Evolutionary conservation across 2,888 invertebrate genomes (phyloP).

Genomic region (Girardia tigrina): DNA sequence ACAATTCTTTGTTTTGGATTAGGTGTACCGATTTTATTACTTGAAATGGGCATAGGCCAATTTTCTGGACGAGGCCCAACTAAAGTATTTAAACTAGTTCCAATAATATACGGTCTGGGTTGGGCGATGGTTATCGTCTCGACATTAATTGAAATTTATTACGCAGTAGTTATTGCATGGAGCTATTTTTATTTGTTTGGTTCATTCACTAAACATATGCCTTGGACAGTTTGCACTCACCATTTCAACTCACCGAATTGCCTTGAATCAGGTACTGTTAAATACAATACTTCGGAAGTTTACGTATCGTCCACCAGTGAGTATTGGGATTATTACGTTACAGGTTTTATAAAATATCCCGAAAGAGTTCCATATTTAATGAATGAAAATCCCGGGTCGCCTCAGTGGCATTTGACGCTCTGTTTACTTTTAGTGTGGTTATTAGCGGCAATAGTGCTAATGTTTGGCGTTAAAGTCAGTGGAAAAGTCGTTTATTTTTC

Average conservation of each 20-base stretch:
- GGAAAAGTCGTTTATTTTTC: background rate
- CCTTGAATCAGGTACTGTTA: background rate
- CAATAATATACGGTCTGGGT: background rate
- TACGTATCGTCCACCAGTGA: background rate
- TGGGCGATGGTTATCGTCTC: background rate
- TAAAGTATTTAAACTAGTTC: constrained; percentile 4
- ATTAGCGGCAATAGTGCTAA: background rate
- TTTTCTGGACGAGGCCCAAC: constrained; percentile 7
- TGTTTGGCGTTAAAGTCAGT: constrained; percentile 4
- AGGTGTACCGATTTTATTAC: background rate
- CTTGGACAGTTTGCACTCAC: constrained; percentile 10
- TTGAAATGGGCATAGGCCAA: background rate
- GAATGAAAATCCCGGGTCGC: background rate
- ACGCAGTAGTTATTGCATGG: background rate
- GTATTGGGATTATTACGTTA: constrained; percentile 7
- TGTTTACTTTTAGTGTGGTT: background rate
- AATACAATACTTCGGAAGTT: background rate
- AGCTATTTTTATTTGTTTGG: constrained; percentile 3
- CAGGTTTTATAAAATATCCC: background rate
- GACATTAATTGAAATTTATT: background rate
- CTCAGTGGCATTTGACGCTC: background rate
- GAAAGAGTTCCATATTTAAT: background rate
- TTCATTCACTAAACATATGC: background rate
- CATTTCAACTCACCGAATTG: background rate
- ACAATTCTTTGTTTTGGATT: background rate